Percentiles rank a stretch among this genome's conserved stretches.
phyloP scores from a whole-genome alignment of 2,888 invertebrate genomes.

The Aspidiotus destructor region DNA sequence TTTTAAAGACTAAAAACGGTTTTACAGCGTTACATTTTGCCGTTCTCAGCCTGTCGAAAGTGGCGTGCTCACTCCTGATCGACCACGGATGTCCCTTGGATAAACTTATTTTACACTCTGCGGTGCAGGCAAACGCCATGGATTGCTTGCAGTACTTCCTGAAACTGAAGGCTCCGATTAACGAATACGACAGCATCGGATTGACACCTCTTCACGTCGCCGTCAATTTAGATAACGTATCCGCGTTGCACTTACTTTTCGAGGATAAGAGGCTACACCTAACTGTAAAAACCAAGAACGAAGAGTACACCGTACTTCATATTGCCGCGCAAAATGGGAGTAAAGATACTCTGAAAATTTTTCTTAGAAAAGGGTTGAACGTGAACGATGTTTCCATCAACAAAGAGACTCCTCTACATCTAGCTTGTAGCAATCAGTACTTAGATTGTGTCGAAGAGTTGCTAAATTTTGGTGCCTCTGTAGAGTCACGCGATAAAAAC shows the following conservation, averaged over 20 bases:
- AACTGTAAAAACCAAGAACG: conserved; percentile 71
- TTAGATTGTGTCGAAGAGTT: no score
- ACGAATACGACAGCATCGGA: conserved; percentile 63
- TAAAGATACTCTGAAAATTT: no score
- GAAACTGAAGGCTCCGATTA: conserved; percentile 62
- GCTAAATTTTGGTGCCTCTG: no score
- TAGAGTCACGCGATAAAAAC: no score
- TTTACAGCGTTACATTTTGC: conserved; percentile 14
- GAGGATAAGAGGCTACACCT: conserved; percentile 38
- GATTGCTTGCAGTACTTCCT: conserved; percentile 68
- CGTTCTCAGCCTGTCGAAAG: conserved; percentile 2
- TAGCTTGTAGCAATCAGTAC: no score
- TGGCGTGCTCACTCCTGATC: conserved; percentile 53
- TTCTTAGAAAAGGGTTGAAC: conserved; percentile 40
- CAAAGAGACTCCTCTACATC: no score
- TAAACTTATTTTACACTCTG: conserved; percentile 71
- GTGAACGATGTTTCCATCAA: no score
- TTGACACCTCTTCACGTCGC: conserved; percentile 33
- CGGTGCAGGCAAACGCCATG: conserved; percentile 70
- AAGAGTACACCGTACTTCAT: conserved; percentile 71
- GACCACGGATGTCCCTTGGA: conserved; percentile 53
- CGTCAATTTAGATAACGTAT: conserved; percentile 7
- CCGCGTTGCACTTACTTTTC: no score
- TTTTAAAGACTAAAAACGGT: not conserved
- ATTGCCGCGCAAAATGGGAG: no score